A percentile compares a stretch with the other conserved stretches of the same genome.
These are phyloP conservation scores for Hippopotamus amphibius DNA, from an alignment of 2,113 vertebrate genomes.

Conservation along the genomic window DNA sequence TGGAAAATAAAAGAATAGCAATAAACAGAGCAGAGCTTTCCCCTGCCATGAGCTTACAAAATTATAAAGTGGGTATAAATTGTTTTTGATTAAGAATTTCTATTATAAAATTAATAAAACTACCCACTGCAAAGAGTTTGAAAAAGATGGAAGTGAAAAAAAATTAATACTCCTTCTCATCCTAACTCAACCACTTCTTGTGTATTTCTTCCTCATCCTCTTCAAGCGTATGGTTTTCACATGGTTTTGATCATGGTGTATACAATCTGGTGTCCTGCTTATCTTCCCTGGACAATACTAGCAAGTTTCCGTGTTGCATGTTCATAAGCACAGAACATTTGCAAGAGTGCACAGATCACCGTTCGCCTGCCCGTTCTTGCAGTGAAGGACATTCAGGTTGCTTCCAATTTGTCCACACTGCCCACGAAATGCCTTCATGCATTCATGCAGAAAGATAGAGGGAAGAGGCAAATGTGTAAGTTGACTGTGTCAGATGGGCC, in stretches of 20 bases:
- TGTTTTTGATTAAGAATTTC: conserved; percentile 25
- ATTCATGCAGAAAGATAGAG: background rate
- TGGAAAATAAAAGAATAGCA: background rate
- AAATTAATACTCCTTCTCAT: background rate
- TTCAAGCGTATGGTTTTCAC: background rate
- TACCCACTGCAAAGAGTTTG: background rate
- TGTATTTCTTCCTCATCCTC: background rate
- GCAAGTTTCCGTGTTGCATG: background rate
- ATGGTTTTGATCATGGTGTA: background rate
- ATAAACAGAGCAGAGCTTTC: background rate
- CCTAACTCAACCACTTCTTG: background rate
- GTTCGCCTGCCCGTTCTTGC: background rate
- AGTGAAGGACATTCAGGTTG: background rate
- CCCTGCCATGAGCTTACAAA: background rate
- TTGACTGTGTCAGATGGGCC: background rate
- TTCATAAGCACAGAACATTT: background rate
- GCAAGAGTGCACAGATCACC: background rate
- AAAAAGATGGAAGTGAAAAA: background rate
- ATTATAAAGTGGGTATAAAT: background rate
- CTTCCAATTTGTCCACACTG: background rate
- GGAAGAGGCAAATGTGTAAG: background rate
- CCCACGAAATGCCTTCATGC: background rate
- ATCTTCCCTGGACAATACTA: background rate
- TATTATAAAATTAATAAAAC: background rate
- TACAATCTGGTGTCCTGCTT: background rate